These are phyloP conservation scores for Neodon shergylaensis DNA, from an alignment of 2,113 vertebrate species.

Conservation along the genomic window DNA sequence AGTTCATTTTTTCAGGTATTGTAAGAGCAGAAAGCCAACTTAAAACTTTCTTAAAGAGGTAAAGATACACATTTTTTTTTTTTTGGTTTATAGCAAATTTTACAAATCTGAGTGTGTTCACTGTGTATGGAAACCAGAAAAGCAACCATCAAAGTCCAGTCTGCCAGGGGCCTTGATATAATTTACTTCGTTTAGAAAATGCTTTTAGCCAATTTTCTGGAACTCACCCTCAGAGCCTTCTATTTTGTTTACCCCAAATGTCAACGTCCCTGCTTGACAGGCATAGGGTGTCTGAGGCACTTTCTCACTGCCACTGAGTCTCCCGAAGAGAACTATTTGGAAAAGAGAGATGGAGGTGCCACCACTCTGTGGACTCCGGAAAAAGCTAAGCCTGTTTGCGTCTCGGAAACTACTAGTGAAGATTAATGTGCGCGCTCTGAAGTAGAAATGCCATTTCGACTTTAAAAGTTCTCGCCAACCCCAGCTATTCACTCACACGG, in stretches of 20 bases:
- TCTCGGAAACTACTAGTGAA: conserved; percentile 51
- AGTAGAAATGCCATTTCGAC: conserved; percentile 34
- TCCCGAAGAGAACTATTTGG: conserved; percentile 61
- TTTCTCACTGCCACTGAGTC: conserved; percentile 2
- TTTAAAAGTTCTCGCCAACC: conserved; percentile 40
- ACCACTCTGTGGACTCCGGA: conserved; percentile 36
- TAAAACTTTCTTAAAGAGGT: not conserved
- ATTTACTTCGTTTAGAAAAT: conserved; percentile 44
- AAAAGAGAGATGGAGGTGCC: conserved; percentile 39
- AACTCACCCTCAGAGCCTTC: not conserved
- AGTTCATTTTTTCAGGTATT: not conserved
- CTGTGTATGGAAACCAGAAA: not conserved
- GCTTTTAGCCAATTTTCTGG: conserved; percentile 66
- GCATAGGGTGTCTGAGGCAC: not conserved
- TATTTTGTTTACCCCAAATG: not conserved
- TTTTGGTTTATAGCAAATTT: not conserved
- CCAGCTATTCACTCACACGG: conserved; percentile 8
- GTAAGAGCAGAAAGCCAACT: not conserved
- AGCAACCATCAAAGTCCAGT: not conserved
- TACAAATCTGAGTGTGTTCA: not conserved
- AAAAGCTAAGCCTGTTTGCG: conserved; percentile 39
- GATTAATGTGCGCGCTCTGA: not conserved
- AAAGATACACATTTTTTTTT: not conserved
- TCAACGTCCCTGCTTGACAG: not conserved
- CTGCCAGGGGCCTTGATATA: not conserved